Base-by-base conservation (phyloP, 2,888 invertebrate species). In the Encarsia formosa region DNA sequence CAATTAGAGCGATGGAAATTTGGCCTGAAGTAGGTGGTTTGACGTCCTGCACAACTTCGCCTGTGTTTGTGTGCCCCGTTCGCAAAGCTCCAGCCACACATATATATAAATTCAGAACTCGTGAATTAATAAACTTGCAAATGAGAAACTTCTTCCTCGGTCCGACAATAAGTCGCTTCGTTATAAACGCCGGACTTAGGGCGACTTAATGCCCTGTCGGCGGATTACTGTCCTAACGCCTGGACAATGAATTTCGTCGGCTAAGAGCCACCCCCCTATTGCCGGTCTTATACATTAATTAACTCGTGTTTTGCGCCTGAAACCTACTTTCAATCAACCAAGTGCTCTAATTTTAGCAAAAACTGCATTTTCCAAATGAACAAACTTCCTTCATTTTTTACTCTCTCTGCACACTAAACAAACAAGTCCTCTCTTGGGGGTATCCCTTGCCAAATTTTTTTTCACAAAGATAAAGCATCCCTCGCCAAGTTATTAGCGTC, bases 61-160 rank as follows among this genome's bases (percentile, higher is more conserved):
- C 3, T 15, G 22, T 18, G 19, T 18, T 6, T 37, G 18, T 37
- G 15, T 20, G 15, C 37, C 5, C 32, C 8, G 32, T 13, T 6
- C 35, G 35, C 18, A 5, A 13, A 32, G 32, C n/a, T n/a, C n/a
- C n/a, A n/a, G n/a, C n/a, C n/a, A n/a, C n/a, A n/a, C n/a, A n/a
- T 13, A 18, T 15, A 15, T n/a, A n/a, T 32, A 32, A 15, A 8
- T n/a, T 56, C 52, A 56, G 50, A 56, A 56, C 56, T 56, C 52
- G 40, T 48, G 35, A 52, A 56, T 56, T 56, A 56, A 53, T 56
- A 56, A 56, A 56, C 52, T 56, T 56, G 52, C 47, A 50, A 56
- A 53, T 50, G 53, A n/a, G n/a, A 53, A 56, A 56, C 56, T 56
- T 56, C 42, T 48, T 49, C 44, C 44, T 18, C 15, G 15, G 38